These are phyloP conservation scores for Cynodonichthys magdalenae DNA, from an alignment of 2,797 vertebrate species.

Conservation along the genomic window DNA sequence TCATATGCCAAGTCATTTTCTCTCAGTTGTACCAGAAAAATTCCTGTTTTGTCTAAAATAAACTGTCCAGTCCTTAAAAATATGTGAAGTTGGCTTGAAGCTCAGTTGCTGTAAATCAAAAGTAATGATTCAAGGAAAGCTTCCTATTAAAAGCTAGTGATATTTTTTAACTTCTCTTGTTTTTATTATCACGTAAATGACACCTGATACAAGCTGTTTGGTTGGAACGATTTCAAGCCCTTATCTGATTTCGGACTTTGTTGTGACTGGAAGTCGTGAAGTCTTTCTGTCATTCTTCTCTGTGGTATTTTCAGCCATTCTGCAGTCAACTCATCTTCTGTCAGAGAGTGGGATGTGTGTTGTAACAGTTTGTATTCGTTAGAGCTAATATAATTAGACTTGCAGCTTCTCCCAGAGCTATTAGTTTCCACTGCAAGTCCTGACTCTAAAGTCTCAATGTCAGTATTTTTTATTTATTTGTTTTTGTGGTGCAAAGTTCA, in stretches of 20 bases:
- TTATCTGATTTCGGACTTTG: slow-evolving; percentile 38
- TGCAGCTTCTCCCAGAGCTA: slow-evolving; percentile 30
- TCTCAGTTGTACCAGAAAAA: too few relatives aligned
- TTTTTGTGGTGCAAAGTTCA: slow-evolving; percentile 5
- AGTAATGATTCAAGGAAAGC: slow-evolving; percentile 14
- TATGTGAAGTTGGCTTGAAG: slow-evolving; percentile 7
- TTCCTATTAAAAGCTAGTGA: slow-evolving; percentile 12
- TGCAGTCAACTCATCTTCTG: slow-evolving; percentile 25
- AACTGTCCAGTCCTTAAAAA: not conserved
- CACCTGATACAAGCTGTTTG: slow-evolving; percentile 32
- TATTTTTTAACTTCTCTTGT: slow-evolving; percentile 18
- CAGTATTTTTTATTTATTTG: slow-evolving; percentile 32
- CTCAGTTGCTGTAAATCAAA: not conserved
- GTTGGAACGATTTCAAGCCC: slow-evolving; percentile 39
- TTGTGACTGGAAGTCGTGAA: slow-evolving; percentile 40
- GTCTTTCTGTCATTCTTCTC: slow-evolving; percentile 1
- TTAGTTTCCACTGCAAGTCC: slow-evolving; percentile 8
- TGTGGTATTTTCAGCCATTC: slow-evolving; percentile 35
- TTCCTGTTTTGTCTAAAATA: too few relatives aligned
- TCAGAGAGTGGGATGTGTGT: slow-evolving; percentile 24
- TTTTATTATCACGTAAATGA: slow-evolving; percentile 28
- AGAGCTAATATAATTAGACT: slow-evolving; percentile 21
- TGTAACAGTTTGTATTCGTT: slow-evolving; percentile 27
- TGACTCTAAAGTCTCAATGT: slow-evolving; percentile 14
- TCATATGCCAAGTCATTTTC: too few relatives aligned